A percentile compares a stretch with the other conserved stretches of the same genome.
Conservation (phyloP, 2,888 invertebrate genomes). For the Phaonia tiefii region DNA sequence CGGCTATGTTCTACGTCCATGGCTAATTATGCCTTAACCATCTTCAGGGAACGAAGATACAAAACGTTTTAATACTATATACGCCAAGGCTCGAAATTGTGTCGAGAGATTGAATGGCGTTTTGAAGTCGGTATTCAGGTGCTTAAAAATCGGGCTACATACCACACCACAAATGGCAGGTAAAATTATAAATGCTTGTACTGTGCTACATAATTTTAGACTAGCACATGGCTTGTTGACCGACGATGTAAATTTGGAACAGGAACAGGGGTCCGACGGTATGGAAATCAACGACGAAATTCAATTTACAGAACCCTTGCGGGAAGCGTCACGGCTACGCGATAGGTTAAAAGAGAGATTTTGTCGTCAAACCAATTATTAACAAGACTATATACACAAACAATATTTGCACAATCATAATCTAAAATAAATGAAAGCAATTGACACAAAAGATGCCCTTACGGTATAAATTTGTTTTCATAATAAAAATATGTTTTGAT, state of each 20-base stretch:
- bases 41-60: not conserved
- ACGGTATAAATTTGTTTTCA: no score
- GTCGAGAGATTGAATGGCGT: conserved; percentile 21
- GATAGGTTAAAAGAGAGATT: conserved; percentile 11
- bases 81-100: conserved; percentile 20
- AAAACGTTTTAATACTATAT: not conserved
- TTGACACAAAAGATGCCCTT: no score
- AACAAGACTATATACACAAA: no score
- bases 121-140: conserved; percentile 18
- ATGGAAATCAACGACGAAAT: not conserved
- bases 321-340: conserved; percentile 10
- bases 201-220: conserved; percentile 39
- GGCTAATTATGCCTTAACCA: conserved; percentile 25
- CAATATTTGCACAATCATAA: no score
- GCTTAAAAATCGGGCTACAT: conserved; percentile 12
- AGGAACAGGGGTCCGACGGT: no score
- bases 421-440: no score
- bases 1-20: conserved; percentile 4
- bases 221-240: not conserved
- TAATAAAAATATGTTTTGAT: no score
- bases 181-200: conserved; percentile 39
- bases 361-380: not conserved
- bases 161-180: conserved; percentile 30
- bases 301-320: not conserved
- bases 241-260: no score